Percentiles rank a stretch among this genome's conserved stretches.
phyloP scores from a whole-genome alignment of 2,888 invertebrate genomes.

The Diabrotica balteata region DNA sequence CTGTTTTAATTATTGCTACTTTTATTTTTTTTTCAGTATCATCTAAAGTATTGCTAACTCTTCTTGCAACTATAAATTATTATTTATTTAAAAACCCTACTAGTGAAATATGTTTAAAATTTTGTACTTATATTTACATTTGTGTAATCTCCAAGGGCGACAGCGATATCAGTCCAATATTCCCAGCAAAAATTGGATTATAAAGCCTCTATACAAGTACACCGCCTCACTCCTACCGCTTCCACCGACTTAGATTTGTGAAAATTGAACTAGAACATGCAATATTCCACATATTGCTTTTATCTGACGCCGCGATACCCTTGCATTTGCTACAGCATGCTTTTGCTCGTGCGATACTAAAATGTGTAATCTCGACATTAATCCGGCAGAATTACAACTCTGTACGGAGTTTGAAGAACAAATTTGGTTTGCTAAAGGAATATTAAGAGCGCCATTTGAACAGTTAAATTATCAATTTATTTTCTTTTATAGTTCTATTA shows the following conservation, averaged over 20 bases:
- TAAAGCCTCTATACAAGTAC: conserved; percentile 14
- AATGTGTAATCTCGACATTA: conserved; percentile 1
- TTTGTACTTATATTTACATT: neutral
- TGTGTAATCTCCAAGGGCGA: neutral
- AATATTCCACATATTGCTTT: conserved; percentile 12
- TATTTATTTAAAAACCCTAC: too few species aligned
- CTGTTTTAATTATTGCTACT: too few species aligned
- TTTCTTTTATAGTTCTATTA: too few species aligned
- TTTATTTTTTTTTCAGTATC: too few species aligned
- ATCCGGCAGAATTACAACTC: neutral
- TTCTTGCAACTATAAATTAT: too few species aligned
- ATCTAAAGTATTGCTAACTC: too few species aligned
- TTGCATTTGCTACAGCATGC: neutral
- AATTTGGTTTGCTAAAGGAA: too few species aligned
- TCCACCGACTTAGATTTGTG: conserved; percentile 19
- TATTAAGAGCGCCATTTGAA: too few species aligned
- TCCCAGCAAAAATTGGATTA: conserved; percentile 19
- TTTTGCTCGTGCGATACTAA: neutral
- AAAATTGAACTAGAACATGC: conserved; percentile 21
- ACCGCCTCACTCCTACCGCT: conserved; percentile 8
- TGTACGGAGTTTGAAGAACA: too few species aligned
- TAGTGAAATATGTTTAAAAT: too few species aligned
- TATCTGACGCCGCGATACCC: neutral
- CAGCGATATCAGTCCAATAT: conserved; percentile 7
- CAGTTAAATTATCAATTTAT: too few species aligned